These are phyloP conservation scores for Pygoscelis antarcticus DNA, from an alignment of 2,113 vertebrate genomes.

Conservation along the genomic window DNA sequence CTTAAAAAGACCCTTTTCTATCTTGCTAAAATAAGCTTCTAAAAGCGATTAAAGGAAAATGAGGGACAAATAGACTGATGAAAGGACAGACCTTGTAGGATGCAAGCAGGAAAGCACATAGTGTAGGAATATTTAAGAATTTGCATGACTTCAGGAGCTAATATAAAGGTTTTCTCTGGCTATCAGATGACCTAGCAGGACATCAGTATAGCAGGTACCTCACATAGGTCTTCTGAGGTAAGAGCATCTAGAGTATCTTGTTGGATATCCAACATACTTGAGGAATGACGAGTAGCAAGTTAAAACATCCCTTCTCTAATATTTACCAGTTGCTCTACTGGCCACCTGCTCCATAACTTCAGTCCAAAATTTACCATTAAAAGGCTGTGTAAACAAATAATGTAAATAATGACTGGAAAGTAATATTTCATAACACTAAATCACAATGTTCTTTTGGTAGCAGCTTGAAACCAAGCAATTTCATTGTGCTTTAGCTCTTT, in stretches of 20 bases:
- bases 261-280: background rate
- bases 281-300: background rate
- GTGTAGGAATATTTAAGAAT: background rate
- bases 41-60: background rate
- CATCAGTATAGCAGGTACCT: background rate
- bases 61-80: background rate
- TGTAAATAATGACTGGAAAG: background rate
- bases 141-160: background rate
- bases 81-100: background rate
- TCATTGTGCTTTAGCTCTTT: background rate
- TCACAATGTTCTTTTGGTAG: background rate
- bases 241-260: background rate
- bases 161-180: background rate
- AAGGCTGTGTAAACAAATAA: background rate
- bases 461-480: background rate
- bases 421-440: background rate
- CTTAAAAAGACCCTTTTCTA: background rate
- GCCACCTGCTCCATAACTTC: background rate
- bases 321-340: background rate
- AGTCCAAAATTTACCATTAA: background rate
- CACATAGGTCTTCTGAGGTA: background rate
- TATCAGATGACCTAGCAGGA: background rate
- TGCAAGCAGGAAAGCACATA: background rate
- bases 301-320: background rate
- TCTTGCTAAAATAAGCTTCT: background rate